Conservation (phyloP, 2,888 invertebrate genomes). For the Metallyticus violacea region DNA sequence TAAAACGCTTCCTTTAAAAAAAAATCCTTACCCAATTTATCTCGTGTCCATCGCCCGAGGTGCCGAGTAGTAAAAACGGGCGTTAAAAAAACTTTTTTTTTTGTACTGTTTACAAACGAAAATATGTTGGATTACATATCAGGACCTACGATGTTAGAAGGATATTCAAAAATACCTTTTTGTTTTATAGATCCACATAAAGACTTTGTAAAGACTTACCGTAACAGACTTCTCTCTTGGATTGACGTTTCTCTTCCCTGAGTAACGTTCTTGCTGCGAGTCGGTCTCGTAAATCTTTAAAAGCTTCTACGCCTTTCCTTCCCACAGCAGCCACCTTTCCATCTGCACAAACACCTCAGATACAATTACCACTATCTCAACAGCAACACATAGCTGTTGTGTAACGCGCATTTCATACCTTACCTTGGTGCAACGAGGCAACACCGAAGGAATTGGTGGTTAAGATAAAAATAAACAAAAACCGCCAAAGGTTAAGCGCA, state of each 20-base stretch:
- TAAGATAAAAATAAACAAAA: neutral
- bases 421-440: neutral
- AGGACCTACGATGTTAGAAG: no score
- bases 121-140: no score
- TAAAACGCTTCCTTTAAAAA: no score
- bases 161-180: no score
- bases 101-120: no score
- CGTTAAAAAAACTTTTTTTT: no score
- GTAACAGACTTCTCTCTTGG: constrained; percentile 39
- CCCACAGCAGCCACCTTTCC: neutral
- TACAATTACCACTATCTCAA: neutral
- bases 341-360: neutral
- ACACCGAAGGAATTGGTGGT: neutral
- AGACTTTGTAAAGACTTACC: constrained; percentile 33
- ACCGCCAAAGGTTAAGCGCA: neutral
- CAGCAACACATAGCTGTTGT: neutral
- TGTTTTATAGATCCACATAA: neutral
- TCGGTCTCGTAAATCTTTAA: neutral
- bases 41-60: no score
- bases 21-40: no score
- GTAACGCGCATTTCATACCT: neutral
- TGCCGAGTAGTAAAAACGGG: no score
- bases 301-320: neutral
- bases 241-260: constrained; percentile 31
- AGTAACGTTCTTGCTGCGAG: constrained; percentile 33